phyloP scores from a whole-genome alignment of 2,888 invertebrate species.

The Eristalinus aeneus region DNA sequence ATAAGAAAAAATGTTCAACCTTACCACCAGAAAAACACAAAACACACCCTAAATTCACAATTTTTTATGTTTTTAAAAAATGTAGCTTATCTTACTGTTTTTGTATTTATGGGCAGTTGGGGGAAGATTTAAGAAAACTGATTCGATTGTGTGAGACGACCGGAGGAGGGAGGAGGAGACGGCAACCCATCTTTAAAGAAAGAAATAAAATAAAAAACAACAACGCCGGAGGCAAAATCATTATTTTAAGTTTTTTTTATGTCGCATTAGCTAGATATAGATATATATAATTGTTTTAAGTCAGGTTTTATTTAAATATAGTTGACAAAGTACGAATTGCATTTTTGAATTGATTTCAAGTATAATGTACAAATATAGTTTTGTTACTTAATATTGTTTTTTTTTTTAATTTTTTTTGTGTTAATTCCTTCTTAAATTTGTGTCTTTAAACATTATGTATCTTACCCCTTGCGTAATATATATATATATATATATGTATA shows the following conservation, averaged over 20 bases:
- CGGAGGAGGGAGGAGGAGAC: conserved; percentile 17
- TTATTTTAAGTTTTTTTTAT: conserved; percentile 17
- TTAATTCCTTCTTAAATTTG: conserved; percentile 1
- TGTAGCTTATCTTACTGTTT: conserved; percentile 33
- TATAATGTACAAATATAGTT: conserved; percentile 43
- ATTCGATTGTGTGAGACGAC: conserved; percentile 30
- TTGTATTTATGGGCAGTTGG: background rate
- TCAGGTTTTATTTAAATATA: conserved; percentile 33
- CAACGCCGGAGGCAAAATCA: conserved; percentile 32
- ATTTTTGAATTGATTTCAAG: background rate
- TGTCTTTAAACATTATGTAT: conserved; percentile 28
- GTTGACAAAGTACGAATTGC: conserved; percentile 30
- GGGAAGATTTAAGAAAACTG: conserved; percentile 6
- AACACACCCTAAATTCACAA: conserved; percentile 32
- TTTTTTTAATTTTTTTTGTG: background rate
- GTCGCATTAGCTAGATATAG: conserved; percentile 3
- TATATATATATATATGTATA: too few species aligned
- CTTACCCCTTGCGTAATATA: conserved; percentile 51
- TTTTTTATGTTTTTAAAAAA: background rate
- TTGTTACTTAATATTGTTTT: conserved; percentile 1
- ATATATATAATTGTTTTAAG: conserved; percentile 24
- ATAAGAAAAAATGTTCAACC: conserved; percentile 13
- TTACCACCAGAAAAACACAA: conserved; percentile 34
- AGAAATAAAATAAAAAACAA: conserved; percentile 54
- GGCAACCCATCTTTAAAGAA: conserved; percentile 60